Conservation (phyloP, 1,140 invertebrate species). For the Drosophila parabipectinata region DNA sequence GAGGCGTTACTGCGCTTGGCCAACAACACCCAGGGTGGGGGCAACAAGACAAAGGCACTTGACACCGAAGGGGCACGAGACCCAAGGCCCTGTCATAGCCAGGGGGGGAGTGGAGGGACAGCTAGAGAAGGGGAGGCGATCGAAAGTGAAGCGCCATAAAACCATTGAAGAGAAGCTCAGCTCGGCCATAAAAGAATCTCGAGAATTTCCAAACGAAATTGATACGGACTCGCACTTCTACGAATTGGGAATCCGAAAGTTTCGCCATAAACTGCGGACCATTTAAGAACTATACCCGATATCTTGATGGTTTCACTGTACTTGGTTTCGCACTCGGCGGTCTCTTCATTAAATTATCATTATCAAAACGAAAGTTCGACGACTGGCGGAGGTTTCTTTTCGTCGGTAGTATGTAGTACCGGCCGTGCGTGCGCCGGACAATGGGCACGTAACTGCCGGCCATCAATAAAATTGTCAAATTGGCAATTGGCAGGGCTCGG, state of each 20-base stretch:
- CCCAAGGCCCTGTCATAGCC: not conserved
- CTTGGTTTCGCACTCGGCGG: not conserved
- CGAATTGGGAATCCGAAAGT: slow-evolving; percentile 45
- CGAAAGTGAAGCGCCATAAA: slow-evolving; percentile 58
- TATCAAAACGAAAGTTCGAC: slow-evolving; percentile 53
- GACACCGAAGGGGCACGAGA: slow-evolving; percentile 20
- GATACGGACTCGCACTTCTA: slow-evolving; percentile 36
- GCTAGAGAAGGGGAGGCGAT: slow-evolving; percentile 12
- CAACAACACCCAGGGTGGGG: not conserved
- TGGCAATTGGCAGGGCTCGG: slow-evolving; percentile 48
- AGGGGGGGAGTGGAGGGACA: not conserved
- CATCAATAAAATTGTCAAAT: slow-evolving; percentile 81
- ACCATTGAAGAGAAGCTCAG: slow-evolving; percentile 31
- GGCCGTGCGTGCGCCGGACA: slow-evolving; percentile 36
- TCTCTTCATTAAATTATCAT: slow-evolving; percentile 57
- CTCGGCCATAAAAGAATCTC: slow-evolving; percentile 45
- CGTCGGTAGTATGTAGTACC: not conserved
- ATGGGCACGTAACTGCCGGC: slow-evolving; percentile 62
- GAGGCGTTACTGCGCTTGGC: slow-evolving; percentile 59
- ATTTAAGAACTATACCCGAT: not conserved
- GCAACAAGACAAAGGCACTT: slow-evolving; percentile 25
- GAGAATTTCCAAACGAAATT: slow-evolving; percentile 70
- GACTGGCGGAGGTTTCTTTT: slow-evolving; percentile 3
- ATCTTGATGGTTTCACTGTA: not conserved
- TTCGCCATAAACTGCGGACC: not conserved